A percentile compares a stretch with the other conserved stretches of the same genome.
These are phyloP conservation scores for Argyrosomus japonicus DNA, from an alignment of 2,113 vertebrate species.

Conservation along the genomic window DNA sequence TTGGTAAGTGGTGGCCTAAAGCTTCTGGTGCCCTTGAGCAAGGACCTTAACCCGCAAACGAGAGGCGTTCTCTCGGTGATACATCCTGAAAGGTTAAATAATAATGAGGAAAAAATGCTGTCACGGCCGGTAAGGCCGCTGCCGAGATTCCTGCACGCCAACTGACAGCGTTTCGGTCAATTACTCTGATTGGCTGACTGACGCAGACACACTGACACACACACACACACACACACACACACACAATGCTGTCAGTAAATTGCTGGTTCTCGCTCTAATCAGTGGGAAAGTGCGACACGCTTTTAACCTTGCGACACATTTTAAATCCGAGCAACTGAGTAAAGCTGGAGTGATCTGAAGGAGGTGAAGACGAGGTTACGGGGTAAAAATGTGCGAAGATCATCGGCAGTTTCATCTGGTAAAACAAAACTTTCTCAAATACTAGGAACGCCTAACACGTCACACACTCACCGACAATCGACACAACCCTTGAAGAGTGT, in stretches of 20 bases:
- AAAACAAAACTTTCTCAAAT: background rate
- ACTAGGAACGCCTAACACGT: no score
- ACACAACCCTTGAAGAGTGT: no score
- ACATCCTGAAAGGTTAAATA: no score
- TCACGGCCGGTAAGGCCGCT: background rate
- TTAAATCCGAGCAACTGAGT: no score
- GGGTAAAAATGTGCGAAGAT: background rate
- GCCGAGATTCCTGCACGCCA: background rate
- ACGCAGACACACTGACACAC: background rate
- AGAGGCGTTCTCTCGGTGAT: no score
- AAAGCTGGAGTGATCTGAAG: background rate
- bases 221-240: background rate
- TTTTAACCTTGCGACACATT: no score
- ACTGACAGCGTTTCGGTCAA: background rate
- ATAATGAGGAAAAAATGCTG: background rate
- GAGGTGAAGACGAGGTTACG: no score
- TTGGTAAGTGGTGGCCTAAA: no score
- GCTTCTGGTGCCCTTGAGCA: no score
- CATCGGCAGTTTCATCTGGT: no score
- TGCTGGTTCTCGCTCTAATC: background rate
- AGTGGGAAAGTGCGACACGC: background rate
- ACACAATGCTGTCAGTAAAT: background rate
- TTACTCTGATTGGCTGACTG: constrained; percentile 8
- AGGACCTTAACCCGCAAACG: no score
- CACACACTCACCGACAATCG: no score